Percentiles rank a stretch among this genome's conserved stretches.
Evolutionary conservation across 2,888 invertebrate genomes (phyloP).

Genomic region (Philaethria dido): DNA sequence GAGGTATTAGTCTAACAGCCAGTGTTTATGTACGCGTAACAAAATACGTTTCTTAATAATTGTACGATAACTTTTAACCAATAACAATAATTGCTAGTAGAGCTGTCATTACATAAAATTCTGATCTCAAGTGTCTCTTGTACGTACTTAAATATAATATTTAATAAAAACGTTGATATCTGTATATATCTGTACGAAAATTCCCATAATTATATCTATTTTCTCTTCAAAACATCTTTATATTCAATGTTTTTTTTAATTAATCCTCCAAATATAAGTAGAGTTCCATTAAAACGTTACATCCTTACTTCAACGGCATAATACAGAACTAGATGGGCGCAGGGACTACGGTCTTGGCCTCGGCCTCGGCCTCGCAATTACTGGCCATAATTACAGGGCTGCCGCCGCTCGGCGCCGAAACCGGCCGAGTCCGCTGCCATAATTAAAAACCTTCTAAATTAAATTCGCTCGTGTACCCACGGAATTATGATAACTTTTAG

Average conservation of each 20-base stretch:
- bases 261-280: constrained; percentile 27
- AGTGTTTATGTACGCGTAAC: neutral
- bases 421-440: constrained; percentile 71
- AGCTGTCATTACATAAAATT: neutral
- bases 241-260: constrained; percentile 7
- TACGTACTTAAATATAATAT: constrained; percentile 17
- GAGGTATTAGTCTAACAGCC: neutral
- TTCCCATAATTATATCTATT: too few species aligned
- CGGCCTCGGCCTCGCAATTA: constrained; percentile 78
- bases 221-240: too few species aligned
- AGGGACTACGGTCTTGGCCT: constrained; percentile 51
- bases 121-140: neutral
- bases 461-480: constrained; percentile 80
- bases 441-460: constrained; percentile 84
- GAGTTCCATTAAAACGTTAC: constrained; percentile 39
- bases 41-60: neutral
- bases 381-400: constrained; percentile 83
- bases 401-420: constrained; percentile 78
- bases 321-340: constrained; percentile 58
- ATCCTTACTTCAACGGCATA: constrained; percentile 64
- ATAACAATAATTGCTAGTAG: constrained; percentile 3
- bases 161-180: too few species aligned
- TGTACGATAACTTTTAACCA: neutral
- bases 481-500: constrained; percentile 82
- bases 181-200: too few species aligned